These are phyloP conservation scores for Hydrotaea diabolus DNA, from an alignment of 2,888 invertebrate genomes.

Conservation along the genomic window DNA sequence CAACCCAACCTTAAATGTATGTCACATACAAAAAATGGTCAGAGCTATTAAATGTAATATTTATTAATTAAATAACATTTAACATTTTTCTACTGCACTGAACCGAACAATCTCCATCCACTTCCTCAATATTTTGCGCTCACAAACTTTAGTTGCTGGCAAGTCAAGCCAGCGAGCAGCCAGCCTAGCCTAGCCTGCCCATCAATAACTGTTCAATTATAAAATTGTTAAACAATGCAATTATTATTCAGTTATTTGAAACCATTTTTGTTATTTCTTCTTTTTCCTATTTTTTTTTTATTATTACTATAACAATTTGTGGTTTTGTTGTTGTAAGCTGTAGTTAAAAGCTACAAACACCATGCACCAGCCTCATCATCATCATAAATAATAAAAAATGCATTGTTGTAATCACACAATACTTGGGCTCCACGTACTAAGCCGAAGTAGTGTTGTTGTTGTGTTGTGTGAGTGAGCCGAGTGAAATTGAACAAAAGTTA, in stretches of 20 bases:
- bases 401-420: constrained; percentile 16
- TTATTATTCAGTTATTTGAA: constrained; percentile 67
- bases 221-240: constrained; percentile 63
- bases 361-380: no score
- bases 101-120: not conserved
- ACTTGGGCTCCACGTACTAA: not conserved
- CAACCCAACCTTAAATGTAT: not conserved
- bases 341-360: not conserved
- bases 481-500: constrained; percentile 44
- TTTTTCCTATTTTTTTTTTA: constrained; percentile 18
- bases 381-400: constrained; percentile 54
- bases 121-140: not conserved
- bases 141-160: constrained; percentile 6
- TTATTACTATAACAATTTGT: constrained; percentile 54
- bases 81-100: constrained; percentile 21
- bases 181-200: no score
- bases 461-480: no score
- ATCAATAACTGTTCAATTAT: constrained; percentile 64
- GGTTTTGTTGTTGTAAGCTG: constrained; percentile 46
- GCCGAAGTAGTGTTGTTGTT: not conserved
- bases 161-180: not conserved
- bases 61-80: constrained; percentile 6
- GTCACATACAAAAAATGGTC: not conserved
- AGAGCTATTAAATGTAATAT: not conserved
- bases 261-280: constrained; percentile 39